These are phyloP conservation scores for Lamellibrachia satsuma DNA, from an alignment of 2,888 invertebrate species.

Conservation along the genomic window DNA sequence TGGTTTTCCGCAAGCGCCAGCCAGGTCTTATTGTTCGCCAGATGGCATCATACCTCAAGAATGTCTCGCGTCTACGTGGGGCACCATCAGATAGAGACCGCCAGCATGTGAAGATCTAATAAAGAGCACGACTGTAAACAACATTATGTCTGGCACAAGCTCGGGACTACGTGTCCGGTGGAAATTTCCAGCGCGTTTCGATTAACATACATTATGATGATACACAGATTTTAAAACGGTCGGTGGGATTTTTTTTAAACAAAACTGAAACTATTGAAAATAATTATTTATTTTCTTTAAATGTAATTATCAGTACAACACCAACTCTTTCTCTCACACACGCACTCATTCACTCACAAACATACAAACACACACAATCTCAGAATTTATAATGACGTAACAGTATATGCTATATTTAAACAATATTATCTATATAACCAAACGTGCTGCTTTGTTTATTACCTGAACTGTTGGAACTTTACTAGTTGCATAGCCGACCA, in stretches of 20 bases:
- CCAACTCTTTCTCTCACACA: too few species aligned
- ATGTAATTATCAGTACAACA: neutral
- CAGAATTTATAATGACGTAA: too few species aligned
- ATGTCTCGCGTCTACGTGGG: neutral
- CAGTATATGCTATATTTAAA: too few species aligned
- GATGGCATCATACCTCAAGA: neutral
- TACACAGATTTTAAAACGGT: neutral
- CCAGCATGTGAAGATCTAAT: neutral
- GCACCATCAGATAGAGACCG: neutral
- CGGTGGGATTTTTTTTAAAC: neutral
- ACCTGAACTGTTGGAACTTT: too few species aligned
- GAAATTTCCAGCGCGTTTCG: constrained; percentile 5
- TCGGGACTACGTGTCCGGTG: neutral
- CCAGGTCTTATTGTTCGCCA: neutral
- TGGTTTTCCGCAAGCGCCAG: neutral
- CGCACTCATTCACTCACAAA: too few species aligned
- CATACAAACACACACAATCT: too few species aligned
- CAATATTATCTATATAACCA: too few species aligned
- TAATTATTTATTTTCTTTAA: neutral
- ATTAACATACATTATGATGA: neutral
- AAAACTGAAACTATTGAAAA: neutral
- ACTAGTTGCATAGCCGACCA: too few species aligned
- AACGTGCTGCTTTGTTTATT: too few species aligned
- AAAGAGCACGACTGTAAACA: neutral
- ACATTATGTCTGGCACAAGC: constrained; percentile 4